These are phyloP conservation scores for Rhinogobio ventralis DNA, from an alignment of 2,797 vertebrate genomes.

Conservation along the genomic window DNA sequence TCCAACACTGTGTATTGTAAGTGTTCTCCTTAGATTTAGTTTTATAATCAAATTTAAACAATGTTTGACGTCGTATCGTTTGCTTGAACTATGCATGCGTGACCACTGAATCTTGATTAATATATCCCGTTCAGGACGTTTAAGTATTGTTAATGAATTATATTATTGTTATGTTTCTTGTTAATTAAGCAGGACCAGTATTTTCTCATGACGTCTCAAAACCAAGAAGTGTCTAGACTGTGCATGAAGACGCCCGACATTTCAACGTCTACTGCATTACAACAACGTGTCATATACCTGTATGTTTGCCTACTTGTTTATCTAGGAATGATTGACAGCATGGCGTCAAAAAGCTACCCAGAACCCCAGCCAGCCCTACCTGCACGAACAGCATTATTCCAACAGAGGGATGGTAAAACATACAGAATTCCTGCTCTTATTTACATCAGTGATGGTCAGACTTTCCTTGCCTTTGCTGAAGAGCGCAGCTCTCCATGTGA, in stretches of 20 bases:
- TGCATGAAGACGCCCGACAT: background rate
- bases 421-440: conserved; percentile 91
- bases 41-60: background rate
- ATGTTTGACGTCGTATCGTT: background rate
- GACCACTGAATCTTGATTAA: background rate
- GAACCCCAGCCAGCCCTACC: conserved; percentile 58
- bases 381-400: conserved; percentile 81
- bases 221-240: background rate
- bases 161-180: background rate
- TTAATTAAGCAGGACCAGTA: background rate
- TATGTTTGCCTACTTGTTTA: background rate
- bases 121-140: background rate
- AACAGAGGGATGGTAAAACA: conserved; percentile 77
- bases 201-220: background rate
- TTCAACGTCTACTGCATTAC: background rate
- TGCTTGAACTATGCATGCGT: background rate
- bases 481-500: conserved; percentile 81
- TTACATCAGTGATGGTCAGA: conserved; percentile 75
- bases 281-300: background rate
- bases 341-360: background rate
- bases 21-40: background rate
- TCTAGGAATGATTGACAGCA: conserved; percentile 38
- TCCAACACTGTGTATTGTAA: background rate
- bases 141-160: background rate
- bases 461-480: conserved; percentile 91